Conservation (phyloP, 64 coral and sea anemone species). For the Trachythela sp. region DNA sequence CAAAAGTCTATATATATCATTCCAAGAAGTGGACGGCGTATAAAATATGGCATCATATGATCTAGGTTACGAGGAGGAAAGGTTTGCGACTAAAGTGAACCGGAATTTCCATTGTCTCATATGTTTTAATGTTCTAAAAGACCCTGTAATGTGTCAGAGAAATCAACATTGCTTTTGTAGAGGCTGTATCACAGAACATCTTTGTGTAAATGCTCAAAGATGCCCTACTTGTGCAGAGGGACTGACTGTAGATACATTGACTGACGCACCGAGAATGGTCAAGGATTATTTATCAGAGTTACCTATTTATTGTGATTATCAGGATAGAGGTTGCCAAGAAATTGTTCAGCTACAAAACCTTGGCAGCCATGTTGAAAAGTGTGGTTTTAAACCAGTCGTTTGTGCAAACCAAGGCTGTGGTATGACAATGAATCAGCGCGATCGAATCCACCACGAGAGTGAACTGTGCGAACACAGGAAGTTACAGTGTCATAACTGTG, state of each 20-base stretch:
- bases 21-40: too few species aligned
- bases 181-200: background rate
- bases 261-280: background rate
- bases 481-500: background rate
- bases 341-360: background rate
- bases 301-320: background rate
- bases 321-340: background rate
- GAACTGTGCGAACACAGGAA: background rate
- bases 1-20: too few species aligned
- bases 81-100: background rate
- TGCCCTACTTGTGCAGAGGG: background rate
- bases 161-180: constrained; percentile 1
- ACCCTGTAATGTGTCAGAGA: background rate
- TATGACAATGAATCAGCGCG: background rate
- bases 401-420: constrained; percentile 7
- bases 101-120: background rate
- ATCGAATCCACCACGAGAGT: background rate
- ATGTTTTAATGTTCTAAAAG: background rate
- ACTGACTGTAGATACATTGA: background rate
- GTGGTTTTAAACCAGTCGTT: background rate
- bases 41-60: background rate
- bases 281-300: background rate
- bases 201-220: background rate
- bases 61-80: background rate
- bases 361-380: background rate